These are phyloP conservation scores for Brachycybe producta DNA, from an alignment of 2,888 invertebrate genomes.

Conservation along the genomic window DNA sequence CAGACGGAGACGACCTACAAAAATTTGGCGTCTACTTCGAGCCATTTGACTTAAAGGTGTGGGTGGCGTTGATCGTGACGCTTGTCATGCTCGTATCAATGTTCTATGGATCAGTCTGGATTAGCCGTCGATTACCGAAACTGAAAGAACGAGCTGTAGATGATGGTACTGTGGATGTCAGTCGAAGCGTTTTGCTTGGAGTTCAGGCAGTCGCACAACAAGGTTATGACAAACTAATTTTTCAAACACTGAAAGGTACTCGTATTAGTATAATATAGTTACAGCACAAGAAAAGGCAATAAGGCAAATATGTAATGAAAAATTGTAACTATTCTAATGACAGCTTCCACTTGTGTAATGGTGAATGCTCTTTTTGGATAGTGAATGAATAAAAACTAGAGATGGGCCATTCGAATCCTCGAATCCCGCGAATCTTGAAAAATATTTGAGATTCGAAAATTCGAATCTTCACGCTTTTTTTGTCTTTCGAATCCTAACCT, in stretches of 20 bases:
- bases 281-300: too few species aligned
- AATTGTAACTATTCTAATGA: too few species aligned
- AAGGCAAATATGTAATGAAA: too few species aligned
- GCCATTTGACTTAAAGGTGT: constrained; percentile 3
- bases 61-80: constrained; percentile 6
- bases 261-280: neutral
- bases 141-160: neutral
- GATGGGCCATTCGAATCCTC: too few species aligned
- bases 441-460: too few species aligned
- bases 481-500: too few species aligned
- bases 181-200: constrained; percentile 3
- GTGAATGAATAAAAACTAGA: too few species aligned
- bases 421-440: too few species aligned
- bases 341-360: too few species aligned
- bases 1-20: neutral
- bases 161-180: neutral
- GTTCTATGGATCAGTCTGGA: neutral
- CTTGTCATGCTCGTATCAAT: neutral
- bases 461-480: too few species aligned
- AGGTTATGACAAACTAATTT: neutral
- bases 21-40: constrained; percentile 11
- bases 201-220: constrained; percentile 11
- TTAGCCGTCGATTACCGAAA: neutral
- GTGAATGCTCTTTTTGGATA: too few species aligned
- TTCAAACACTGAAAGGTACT: too few species aligned